A percentile compares a stretch with the other conserved stretches of the same genome.
Evolutionary conservation across 2,888 invertebrate genomes (phyloP).

Genomic region (Clusia tigrina): DNA sequence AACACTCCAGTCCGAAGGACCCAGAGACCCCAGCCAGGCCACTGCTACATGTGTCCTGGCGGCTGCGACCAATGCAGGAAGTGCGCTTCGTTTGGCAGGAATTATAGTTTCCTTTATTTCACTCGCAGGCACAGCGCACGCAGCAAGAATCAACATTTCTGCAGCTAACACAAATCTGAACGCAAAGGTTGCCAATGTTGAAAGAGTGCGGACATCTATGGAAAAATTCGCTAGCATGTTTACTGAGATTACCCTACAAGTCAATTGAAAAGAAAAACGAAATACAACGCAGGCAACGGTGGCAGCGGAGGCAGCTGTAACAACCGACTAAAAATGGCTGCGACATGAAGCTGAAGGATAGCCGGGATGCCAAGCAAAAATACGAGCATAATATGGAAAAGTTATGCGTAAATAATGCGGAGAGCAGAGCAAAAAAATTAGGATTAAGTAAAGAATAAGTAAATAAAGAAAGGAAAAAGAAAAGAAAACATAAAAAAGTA

Average conservation of each 20-base stretch:
- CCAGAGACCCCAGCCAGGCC: background rate
- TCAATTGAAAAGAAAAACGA: slow-evolving; percentile 11
- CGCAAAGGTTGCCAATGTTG: background rate
- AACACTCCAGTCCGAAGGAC: background rate
- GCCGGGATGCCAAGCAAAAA: background rate
- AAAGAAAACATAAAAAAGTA: too few relatives aligned
- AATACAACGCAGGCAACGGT: background rate
- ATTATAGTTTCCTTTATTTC: slow-evolving; percentile 11
- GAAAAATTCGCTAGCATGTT: background rate
- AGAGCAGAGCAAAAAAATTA: background rate
- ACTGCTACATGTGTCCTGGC: background rate
- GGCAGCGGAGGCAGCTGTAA: too few relatives aligned
- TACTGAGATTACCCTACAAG: slow-evolving; percentile 5
- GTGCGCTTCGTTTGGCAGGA: slow-evolving; percentile 5
- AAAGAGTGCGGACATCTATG: background rate
- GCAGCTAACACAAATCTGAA: background rate
- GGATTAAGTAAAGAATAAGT: background rate
- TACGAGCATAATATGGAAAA: background rate
- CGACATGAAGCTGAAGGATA: background rate
- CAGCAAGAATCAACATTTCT: background rate
- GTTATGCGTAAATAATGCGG: background rate
- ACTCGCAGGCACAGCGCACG: background rate
- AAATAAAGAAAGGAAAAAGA: background rate
- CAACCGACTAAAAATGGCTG: too few relatives aligned
- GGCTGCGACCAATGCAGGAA: background rate